phyloP scores from a whole-genome alignment of 1,140 invertebrate genomes.

The Sinonovacula constricta region DNA sequence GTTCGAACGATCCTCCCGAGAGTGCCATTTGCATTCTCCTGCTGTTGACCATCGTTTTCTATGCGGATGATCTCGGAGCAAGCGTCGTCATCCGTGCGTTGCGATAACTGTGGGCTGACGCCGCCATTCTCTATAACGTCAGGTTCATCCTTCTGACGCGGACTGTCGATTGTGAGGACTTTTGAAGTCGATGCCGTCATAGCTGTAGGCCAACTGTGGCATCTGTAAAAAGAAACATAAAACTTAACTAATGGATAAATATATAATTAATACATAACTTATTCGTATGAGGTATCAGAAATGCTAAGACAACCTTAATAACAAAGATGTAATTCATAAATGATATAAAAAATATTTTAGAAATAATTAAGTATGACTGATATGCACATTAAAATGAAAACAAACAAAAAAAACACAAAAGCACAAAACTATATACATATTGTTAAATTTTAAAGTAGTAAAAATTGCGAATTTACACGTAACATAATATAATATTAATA shows the following conservation, averaged over 20 bases:
- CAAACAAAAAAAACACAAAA: too few relatives aligned
- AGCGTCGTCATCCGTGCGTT: constrained; percentile 70
- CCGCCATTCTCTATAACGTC: constrained; percentile 75
- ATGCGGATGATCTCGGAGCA: constrained; percentile 76
- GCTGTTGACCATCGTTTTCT: constrained; percentile 62
- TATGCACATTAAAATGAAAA: too few relatives aligned
- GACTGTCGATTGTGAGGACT: not conserved
- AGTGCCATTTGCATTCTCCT: constrained; percentile 57
- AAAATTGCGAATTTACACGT: too few relatives aligned
- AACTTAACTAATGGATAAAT: too few relatives aligned
- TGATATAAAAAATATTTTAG: too few relatives aligned
- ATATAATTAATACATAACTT: not conserved
- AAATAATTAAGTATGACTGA: too few relatives aligned
- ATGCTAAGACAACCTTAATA: too few relatives aligned
- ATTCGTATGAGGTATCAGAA: too few relatives aligned
- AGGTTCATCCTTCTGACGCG: constrained; percentile 61
- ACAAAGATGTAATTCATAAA: too few relatives aligned
- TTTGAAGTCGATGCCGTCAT: constrained; percentile 63
- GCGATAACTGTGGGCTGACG: constrained; percentile 70
- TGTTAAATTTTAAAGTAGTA: too few relatives aligned
- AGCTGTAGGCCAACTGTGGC: constrained; percentile 18
- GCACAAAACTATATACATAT: too few relatives aligned
- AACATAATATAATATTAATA: too few relatives aligned
- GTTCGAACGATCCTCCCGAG: constrained; percentile 74
- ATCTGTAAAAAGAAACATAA: constrained; percentile 10